phyloP scores from a whole-genome alignment of 2,113 vertebrate species.

The Desmodus rotundus region DNA sequence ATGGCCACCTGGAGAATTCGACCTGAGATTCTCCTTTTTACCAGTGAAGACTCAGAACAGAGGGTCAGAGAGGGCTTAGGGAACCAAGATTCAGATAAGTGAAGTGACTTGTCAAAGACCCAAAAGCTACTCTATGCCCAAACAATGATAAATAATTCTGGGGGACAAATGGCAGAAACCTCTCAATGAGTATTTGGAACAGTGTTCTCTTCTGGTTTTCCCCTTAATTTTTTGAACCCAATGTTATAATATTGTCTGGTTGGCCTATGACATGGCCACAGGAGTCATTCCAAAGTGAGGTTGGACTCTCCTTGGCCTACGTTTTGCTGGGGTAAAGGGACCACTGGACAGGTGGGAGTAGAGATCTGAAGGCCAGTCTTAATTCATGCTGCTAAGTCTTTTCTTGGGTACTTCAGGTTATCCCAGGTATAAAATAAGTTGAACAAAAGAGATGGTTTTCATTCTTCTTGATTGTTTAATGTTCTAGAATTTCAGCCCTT shows the following conservation, averaged over 20 bases:
- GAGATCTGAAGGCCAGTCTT: background rate
- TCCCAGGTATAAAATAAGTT: background rate
- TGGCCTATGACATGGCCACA: background rate
- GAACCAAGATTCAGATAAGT: background rate
- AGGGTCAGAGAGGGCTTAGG: background rate
- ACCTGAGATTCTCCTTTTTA: background rate
- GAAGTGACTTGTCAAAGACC: background rate
- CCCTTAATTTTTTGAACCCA: background rate
- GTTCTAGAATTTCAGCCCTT: background rate
- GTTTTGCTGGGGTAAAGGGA: background rate
- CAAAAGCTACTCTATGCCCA: background rate
- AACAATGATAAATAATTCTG: background rate
- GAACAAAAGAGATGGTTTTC: background rate
- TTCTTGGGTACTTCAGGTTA: background rate
- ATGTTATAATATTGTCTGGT: rapidly evolving
- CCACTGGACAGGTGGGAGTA: rapidly evolving
- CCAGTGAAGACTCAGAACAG: background rate
- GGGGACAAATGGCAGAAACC: too few relatives aligned
- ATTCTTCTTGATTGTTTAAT: background rate
- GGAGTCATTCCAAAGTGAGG: background rate
- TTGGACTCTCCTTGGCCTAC: rapidly evolving
- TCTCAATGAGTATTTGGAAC: background rate
- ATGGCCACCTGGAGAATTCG: background rate
- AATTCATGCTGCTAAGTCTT: background rate
- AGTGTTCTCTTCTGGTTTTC: background rate